Evolutionary conservation across 2,888 invertebrate species (phyloP), one percentile per base, ranked within the genome.

Genomic region (Calameuta filiformis): DNA sequence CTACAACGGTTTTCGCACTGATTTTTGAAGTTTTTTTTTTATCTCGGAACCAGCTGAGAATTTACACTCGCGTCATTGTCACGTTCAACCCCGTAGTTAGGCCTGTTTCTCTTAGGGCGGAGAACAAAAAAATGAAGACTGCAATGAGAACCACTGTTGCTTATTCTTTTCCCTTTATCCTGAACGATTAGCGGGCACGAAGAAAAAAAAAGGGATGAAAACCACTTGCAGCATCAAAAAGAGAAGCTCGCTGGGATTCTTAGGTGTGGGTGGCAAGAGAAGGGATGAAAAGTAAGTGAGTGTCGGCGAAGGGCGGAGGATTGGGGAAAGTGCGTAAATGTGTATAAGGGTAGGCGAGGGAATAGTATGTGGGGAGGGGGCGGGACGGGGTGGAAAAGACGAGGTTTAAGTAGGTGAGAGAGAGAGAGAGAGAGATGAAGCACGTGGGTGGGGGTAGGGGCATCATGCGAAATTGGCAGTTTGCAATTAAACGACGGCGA

Each of bases 401-500:
- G 15, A 23, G 68, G 31, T 6, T 12, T 9, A 75, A 75, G 68
- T 15, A 33, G 68, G 30, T 4, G 68, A 15, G 68, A 15, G 9
- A 56, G 56, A 56, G 40, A 40, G 6, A 2, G 15, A 23, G 40
- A 56, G 56, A 56, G 23, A 9, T 6, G 1, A 23, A 56, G 23
- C 56, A 2, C 56, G 23, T 6, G 23, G 56, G 56, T 23, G 40
- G 40, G 40, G 40, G 6, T 15, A 15, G 40, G 40, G 40, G 56
- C 56, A 56, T 56, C 81, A 79, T 81, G 81, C 81, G 82, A 85
- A 87, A 87, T 82, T 84, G 88, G 87, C 86, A 87, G 87, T 89
- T 88, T 86, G 89, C 87, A 89, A 89, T 89, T 89, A 89, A 89
- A 89, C 86, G 88, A 87, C 85, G 87, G 83, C 85, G 84, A 84